Evolutionary conservation across 2,113 vertebrate genomes (phyloP).

Genomic region (Echinops telfairi): DNA sequence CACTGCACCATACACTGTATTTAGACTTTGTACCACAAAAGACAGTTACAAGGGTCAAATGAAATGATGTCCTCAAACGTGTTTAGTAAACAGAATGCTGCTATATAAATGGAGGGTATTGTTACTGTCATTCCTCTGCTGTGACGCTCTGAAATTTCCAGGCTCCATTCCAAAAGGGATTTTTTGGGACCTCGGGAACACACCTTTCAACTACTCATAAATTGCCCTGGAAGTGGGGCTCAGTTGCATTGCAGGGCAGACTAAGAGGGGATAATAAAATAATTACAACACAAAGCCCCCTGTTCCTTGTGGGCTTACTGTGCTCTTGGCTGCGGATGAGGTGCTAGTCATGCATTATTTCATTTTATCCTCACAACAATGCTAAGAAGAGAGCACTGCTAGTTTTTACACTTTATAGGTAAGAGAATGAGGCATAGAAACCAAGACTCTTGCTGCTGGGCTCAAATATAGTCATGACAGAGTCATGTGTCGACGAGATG

Average conservation of each 20-base stretch:
- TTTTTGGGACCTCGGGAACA: not conserved
- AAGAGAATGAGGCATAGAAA: not conserved
- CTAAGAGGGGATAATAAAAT: slow-evolving; percentile 18
- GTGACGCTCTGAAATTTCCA: slow-evolving; percentile 20
- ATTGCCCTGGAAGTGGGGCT: not conserved
- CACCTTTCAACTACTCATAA: slow-evolving; percentile 34
- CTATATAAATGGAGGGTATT: slow-evolving; percentile 20
- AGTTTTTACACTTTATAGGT: slow-evolving; percentile 23
- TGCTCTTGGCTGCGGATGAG: slow-evolving; percentile 1
- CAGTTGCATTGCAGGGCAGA: not conserved
- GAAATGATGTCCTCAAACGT: slow-evolving; percentile 32
- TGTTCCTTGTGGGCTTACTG: not conserved
- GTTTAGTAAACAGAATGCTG: slow-evolving; percentile 40
- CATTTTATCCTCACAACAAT: slow-evolving; percentile 17
- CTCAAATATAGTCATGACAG: not conserved
- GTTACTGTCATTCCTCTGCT: slow-evolving; percentile 39
- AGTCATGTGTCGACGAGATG: not conserved
- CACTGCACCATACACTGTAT: not conserved
- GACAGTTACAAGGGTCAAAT: slow-evolving; percentile 54
- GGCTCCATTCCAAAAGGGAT: slow-evolving; percentile 22
- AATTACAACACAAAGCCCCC: not conserved
- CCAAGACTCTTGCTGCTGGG: not conserved
- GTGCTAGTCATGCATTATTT: not conserved
- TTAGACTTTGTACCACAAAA: not conserved
- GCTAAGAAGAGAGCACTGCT: not conserved